Conservation (phyloP, 2,888 invertebrate species). For the Lycaena phlaeas region DNA sequence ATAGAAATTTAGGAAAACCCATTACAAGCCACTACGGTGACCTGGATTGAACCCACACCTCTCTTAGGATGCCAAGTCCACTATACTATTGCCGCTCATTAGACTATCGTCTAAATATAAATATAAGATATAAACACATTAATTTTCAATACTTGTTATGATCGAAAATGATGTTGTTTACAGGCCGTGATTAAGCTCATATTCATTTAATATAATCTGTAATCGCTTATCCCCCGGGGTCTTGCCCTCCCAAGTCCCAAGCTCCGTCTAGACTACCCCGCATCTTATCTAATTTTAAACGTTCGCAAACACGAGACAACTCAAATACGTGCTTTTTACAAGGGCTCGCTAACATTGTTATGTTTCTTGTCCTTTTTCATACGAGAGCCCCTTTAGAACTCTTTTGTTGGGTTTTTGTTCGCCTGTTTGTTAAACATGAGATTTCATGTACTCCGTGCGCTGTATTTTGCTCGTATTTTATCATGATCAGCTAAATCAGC, state of each 20-base stretch:
- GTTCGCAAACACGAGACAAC: conserved; percentile 32
- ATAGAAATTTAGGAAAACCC: too few relatives aligned
- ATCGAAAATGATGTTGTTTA: neutral
- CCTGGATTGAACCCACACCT: too few relatives aligned
- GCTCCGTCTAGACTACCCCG: conserved; percentile 57
- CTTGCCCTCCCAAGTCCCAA: conserved; percentile 42
- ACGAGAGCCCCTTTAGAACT: conserved; percentile 1
- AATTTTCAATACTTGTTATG: neutral
- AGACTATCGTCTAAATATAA: too few relatives aligned
- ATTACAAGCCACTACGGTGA: too few relatives aligned
- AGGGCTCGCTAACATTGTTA: conserved; percentile 23
- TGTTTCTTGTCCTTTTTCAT: conserved; percentile 17
- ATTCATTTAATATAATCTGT: conserved; percentile 47
- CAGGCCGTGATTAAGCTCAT: conserved; percentile 13
- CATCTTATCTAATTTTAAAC: conserved; percentile 41
- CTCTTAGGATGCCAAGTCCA: too few relatives aligned
- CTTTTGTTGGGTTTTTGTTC: neutral
- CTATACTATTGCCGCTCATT: too few relatives aligned
- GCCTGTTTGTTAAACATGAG: too few relatives aligned
- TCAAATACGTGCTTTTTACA: conserved; percentile 35
- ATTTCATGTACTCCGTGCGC: too few relatives aligned
- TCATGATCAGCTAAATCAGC: too few relatives aligned
- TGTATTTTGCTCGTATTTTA: too few relatives aligned
- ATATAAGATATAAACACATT: too few relatives aligned
- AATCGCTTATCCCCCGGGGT: conserved; percentile 36